Conservation (phyloP, 2,113 vertebrate species). For the Melozone crissalis region DNA sequence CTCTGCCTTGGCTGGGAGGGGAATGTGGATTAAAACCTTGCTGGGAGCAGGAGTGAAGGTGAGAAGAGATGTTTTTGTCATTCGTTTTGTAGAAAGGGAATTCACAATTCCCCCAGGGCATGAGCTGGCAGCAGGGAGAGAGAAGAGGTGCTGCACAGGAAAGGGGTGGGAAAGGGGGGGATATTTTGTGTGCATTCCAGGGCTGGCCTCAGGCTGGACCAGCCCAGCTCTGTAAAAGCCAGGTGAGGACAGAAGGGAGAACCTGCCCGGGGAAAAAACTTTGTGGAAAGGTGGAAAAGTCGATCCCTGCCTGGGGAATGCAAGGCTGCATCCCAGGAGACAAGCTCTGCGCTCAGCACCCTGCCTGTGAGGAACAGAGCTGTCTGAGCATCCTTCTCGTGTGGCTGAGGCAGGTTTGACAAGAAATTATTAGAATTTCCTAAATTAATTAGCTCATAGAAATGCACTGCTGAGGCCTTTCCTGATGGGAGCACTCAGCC, state of each 20-base stretch:
- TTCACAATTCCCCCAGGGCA: background rate
- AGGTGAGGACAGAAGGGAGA: background rate
- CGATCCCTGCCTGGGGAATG: background rate
- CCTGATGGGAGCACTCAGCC: background rate
- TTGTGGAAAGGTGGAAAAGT: background rate
- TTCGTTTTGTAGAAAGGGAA: background rate
- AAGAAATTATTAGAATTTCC: background rate
- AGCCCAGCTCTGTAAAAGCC: background rate
- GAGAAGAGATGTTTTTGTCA: background rate
- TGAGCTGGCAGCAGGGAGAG: accelerated
- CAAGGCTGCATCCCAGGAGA: background rate
- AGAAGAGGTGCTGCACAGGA: background rate
- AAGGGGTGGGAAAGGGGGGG: background rate
- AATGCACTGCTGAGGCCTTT: background rate
- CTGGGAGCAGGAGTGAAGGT: background rate
- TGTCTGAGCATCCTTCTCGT: background rate
- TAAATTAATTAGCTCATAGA: background rate
- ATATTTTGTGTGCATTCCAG: background rate
- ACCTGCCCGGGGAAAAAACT: background rate
- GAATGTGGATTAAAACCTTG: background rate
- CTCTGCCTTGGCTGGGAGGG: background rate
- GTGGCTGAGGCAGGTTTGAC: background rate
- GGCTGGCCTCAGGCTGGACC: background rate
- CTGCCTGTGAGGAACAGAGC: background rate
- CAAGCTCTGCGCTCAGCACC: background rate